A percentile compares a stretch with the other conserved stretches of the same genome.
Conservation (phyloP, 2,113 vertebrate species). For the Cisticola juncidis region DNA sequence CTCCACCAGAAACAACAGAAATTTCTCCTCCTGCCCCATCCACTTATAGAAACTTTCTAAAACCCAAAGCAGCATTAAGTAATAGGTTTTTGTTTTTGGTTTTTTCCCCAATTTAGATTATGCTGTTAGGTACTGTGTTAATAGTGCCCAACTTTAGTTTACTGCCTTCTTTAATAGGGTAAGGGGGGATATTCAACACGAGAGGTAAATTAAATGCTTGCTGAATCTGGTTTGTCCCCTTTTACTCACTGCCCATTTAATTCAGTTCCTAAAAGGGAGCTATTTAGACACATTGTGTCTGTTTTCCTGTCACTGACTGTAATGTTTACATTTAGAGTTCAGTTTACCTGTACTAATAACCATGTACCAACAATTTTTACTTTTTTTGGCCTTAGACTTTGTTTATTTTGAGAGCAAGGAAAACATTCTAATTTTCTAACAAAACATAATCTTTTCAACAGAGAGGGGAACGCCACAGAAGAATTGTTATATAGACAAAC, state of each 20-base stretch:
- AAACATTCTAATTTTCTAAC: neutral
- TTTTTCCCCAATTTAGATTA: neutral
- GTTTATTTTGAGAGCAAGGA: neutral
- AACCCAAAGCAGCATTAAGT: neutral
- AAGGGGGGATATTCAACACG: neutral
- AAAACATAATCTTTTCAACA: neutral
- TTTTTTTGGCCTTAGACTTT: constrained; percentile 18
- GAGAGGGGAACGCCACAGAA: neutral
- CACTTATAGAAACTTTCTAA: neutral
- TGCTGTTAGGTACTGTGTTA: neutral
- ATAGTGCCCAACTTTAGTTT: too few relatives aligned
- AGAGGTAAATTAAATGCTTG: neutral
- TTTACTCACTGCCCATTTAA: neutral
- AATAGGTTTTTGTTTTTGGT: neutral
- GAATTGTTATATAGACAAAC: neutral
- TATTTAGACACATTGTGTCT: neutral
- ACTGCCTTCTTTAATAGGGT: neutral
- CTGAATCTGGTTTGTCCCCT: neutral
- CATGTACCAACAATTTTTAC: neutral
- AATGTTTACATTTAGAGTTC: constrained; percentile 18
- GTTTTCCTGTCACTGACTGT: neutral
- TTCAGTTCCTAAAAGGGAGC: neutral
- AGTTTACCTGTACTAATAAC: neutral
- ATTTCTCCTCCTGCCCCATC: neutral
- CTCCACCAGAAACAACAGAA: neutral